Base-by-base conservation (phyloP, 2,888 invertebrate genomes). In the Aspidapion aeneum region DNA sequence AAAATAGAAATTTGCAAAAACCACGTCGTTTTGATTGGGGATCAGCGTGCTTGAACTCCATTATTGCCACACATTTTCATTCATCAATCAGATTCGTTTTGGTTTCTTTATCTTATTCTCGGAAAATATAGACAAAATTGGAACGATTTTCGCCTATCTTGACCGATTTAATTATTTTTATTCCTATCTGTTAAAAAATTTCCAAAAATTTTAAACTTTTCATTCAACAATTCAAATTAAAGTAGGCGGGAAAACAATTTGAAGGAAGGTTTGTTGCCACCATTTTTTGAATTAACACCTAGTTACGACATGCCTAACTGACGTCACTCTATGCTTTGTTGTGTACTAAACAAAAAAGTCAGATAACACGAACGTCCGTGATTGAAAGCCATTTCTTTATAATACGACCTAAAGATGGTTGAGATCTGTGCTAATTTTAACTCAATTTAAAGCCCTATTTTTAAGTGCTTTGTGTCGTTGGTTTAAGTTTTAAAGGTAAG, bases 201-300 rank as follows among this genome's bases (percentile, higher is more conserved):
- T 48, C 52, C 19, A 19, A 52, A n/a, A 52, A 5, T 52, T 52
- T 19, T 52, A 52, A 52, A 52, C 3, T 52, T 18, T 52, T 52
- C 52, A 9, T 52, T 52, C 17, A 52, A 52, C 7, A 52, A 52
- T 18, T 19, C 52, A 52, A 52, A 52, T 17, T 48, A 52, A 19
- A 52, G 50, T 56, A 54, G 59, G 63, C 63, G 63, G 63, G 63
- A 63, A 63, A 63, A 55, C 22, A 48, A 55, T 21, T 59, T 58
- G 17, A 9, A 21, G 21, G 18, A 16, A 59, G 18, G 21, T 55
- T 59, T 21, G 58, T 58, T 52, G 17, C 63, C 59, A 58, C 63
- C 63, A 63, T 63, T 63, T 63, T 63, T 63, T 59, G 18, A 51
- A 49, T 55, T 49, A 9, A 49, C 7, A 21, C 21, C 20, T 20